A percentile compares a stretch with the other conserved stretches of the same genome.
Conservation (phyloP, 2,888 invertebrate species). For the Melipona bicolor region DNA sequence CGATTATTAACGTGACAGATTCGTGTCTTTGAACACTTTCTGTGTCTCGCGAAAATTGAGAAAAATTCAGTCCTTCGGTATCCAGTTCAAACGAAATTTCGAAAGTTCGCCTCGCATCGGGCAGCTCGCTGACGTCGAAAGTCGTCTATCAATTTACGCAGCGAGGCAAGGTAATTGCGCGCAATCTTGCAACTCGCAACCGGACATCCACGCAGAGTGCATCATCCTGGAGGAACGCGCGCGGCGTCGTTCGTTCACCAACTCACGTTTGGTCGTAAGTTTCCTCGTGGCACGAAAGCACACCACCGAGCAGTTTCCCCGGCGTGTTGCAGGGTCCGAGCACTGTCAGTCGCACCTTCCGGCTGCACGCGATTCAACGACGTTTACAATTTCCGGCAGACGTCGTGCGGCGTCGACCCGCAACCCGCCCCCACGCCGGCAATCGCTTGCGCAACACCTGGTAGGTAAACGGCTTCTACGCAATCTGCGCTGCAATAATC, state of each 20-base stretch:
- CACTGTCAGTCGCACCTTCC: slow-evolving; percentile 79
- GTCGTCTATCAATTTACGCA: slow-evolving; percentile 2
- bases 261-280: slow-evolving; percentile 41
- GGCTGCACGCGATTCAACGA: slow-evolving; percentile 77
- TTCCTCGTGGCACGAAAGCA: slow-evolving; percentile 61
- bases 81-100: too few species aligned
- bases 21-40: too few species aligned
- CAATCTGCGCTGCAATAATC: slow-evolving; percentile 67
- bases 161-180: slow-evolving; percentile 48
- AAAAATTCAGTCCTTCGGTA: too few species aligned
- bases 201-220: slow-evolving; percentile 30
- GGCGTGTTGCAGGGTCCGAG: slow-evolving; percentile 69
- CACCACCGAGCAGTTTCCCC: slow-evolving; percentile 51
- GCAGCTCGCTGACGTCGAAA: background rate
- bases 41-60: background rate
- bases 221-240: slow-evolving; percentile 42
- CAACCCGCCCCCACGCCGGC: slow-evolving; percentile 16
- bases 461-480: slow-evolving; percentile 65
- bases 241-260: slow-evolving; percentile 1
- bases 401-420: slow-evolving; percentile 61
- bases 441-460: slow-evolving; percentile 60
- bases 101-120: too few species aligned
- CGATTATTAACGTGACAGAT: background rate
- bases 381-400: slow-evolving; percentile 78
- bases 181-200: slow-evolving; percentile 56